A percentile compares a stretch with the other conserved stretches of the same genome.
phyloP scores from a whole-genome alignment of 2,113 vertebrate species.

The Larimichthys crocea region DNA sequence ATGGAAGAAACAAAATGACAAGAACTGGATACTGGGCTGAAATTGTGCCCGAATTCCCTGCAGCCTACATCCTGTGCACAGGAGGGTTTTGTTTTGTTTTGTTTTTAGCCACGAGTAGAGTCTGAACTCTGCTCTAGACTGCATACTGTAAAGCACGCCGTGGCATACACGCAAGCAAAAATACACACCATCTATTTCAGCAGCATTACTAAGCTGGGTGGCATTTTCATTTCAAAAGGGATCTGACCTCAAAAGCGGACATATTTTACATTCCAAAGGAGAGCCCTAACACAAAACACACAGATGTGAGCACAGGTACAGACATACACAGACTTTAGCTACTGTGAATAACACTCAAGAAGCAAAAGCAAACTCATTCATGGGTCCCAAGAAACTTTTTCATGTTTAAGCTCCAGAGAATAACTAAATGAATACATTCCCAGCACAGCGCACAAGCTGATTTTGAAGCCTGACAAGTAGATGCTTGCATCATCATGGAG shows the following conservation, averaged over 20 bases:
- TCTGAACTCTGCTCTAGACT: conserved; percentile 65
- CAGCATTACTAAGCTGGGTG: conserved; percentile 48
- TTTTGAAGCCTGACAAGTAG: conserved; percentile 23
- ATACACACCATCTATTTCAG: conserved; percentile 54
- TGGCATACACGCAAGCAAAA: conserved; percentile 24
- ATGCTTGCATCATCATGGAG: conserved; percentile 32
- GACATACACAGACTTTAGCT: conserved; percentile 24
- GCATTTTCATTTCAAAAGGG: conserved; percentile 73
- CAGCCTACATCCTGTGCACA: conserved; percentile 66
- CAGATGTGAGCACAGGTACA: conserved; percentile 47
- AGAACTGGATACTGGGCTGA: conserved; percentile 21
- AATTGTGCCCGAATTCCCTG: conserved; percentile 45
- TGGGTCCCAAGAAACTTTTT: background rate
- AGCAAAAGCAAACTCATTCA: conserved; percentile 41
- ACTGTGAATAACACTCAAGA: conserved; percentile 8
- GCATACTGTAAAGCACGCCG: conserved; percentile 25
- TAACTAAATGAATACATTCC: conserved; percentile 33
- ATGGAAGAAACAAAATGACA: conserved; percentile 9
- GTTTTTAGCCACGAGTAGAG: conserved; percentile 44
- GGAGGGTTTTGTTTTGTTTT: conserved; percentile 30
- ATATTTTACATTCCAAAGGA: conserved; percentile 66
- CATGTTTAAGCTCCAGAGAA: conserved; percentile 31
- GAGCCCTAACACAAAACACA: conserved; percentile 52
- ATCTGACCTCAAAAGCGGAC: conserved; percentile 53
- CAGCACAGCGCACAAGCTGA: conserved; percentile 3